Conservation (phyloP, 1,140 invertebrate genomes). For the Zophobas morio region DNA sequence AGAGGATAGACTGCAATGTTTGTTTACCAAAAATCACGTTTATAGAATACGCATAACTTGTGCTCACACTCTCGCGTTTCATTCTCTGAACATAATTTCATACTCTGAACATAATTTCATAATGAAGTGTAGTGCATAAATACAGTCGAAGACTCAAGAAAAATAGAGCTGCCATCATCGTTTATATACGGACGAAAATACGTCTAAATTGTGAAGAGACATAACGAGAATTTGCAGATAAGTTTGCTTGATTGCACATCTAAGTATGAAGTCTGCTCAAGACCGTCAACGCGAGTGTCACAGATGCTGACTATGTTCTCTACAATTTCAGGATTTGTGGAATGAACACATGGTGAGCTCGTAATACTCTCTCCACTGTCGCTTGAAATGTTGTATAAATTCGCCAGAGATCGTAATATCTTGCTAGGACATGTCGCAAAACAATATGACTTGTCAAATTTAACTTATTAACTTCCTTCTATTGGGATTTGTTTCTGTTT, state of each 20-base stretch:
- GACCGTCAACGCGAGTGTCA: slow-evolving; percentile 55
- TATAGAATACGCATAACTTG: background rate
- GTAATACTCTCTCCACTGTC: slow-evolving; percentile 50
- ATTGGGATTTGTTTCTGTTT: slow-evolving; percentile 43
- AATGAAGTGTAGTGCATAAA: no score
- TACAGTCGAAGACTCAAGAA: no score
- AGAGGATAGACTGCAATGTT: background rate
- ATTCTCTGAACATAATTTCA: no score
- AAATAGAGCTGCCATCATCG: background rate
- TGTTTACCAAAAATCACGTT: background rate
- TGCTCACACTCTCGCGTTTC: background rate
- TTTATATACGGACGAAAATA: slow-evolving; percentile 13
- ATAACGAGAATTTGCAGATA: slow-evolving; percentile 44
- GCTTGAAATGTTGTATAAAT: slow-evolving; percentile 54
- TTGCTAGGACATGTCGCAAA: slow-evolving; percentile 53
- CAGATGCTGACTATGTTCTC: slow-evolving; percentile 55
- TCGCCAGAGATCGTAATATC: slow-evolving; percentile 52
- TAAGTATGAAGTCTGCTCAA: slow-evolving; percentile 53
- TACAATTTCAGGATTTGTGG: slow-evolving; percentile 56
- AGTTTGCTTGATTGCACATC: slow-evolving; percentile 56
- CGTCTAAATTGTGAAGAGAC: slow-evolving; percentile 28
- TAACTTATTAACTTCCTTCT: slow-evolving; percentile 45
- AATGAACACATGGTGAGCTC: slow-evolving; percentile 56
- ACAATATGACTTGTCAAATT: slow-evolving; percentile 53
- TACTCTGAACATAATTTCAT: no score